phyloP scores from a whole-genome alignment of 2,888 invertebrate species.

The Pyrgus malvae region DNA sequence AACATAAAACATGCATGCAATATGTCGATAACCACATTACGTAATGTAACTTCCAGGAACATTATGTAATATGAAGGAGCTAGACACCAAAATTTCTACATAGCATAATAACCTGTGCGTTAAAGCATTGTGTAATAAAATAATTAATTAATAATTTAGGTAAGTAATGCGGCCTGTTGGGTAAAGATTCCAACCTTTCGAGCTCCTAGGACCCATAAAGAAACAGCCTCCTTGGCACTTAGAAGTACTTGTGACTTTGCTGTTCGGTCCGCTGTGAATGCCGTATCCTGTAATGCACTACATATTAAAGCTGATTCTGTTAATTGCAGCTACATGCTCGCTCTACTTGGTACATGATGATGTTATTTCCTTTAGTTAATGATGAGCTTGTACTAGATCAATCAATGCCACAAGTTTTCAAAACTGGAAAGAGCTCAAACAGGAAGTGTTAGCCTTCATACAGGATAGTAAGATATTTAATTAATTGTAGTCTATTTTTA shows the following conservation, averaged over 20 bases:
- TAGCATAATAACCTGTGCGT: slow-evolving; percentile 35
- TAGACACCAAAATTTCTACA: slow-evolving; percentile 18
- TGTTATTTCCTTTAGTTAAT: slow-evolving; percentile 14
- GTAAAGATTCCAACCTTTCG: slow-evolving; percentile 89
- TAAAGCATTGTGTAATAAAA: slow-evolving; percentile 48
- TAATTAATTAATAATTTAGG: slow-evolving; percentile 40
- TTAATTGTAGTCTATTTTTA: too few relatives aligned
- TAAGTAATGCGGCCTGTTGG: slow-evolving; percentile 39
- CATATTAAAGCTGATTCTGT: slow-evolving; percentile 72
- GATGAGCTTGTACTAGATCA: slow-evolving; percentile 8
- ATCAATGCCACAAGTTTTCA: slow-evolving; percentile 9
- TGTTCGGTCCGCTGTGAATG: slow-evolving; percentile 85
- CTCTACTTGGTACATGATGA: slow-evolving; percentile 43
- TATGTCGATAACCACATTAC: slow-evolving; percentile 12
- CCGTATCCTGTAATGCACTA: slow-evolving; percentile 86
- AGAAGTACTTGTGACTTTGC: slow-evolving; percentile 91
- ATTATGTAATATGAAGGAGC: slow-evolving; percentile 2
- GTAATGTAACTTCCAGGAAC: slow-evolving; percentile 1
- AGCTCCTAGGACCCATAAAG: slow-evolving; percentile 96
- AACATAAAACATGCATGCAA: slow-evolving; percentile 15
- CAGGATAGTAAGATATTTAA: not conserved
- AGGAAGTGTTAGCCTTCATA: slow-evolving; percentile 11
- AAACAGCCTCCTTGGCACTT: slow-evolving; percentile 96
- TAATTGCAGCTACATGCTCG: slow-evolving; percentile 76
- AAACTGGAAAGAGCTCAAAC: slow-evolving; percentile 9